Evolutionary conservation across 2,888 invertebrate species (phyloP), one percentile per base, ranked within the genome.

Genomic region (Dryadula phaetusa): DNA sequence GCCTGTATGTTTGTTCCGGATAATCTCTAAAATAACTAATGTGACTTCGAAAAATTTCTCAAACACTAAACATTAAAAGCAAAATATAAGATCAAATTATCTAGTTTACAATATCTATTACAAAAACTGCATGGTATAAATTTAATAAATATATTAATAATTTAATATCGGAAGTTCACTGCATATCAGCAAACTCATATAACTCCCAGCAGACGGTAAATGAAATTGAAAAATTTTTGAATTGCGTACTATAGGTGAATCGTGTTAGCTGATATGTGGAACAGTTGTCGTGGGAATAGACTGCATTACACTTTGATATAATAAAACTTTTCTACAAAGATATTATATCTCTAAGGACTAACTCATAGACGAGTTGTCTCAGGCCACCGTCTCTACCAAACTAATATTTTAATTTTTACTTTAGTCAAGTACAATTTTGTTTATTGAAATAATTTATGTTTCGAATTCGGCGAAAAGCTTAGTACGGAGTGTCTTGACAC

Each of bases 211-310:
- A 14, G 47, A 25, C 7, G 22, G 47, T 49, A 25, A 25, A 49
- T 22, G 52, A 52, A 52, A 52, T 52, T 52, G 52, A 52, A 52
- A 52, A 32, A 32, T 16, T 28, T 28, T 28, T 10, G 28, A 52
- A 32, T 52, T 52, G 52, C 52, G n/a, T 28, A 52, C 52, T 28
- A 52, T 28, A 52, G 28, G 28, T 52, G 52, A 12, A 52, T 28
- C 28, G 1, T 32, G 28, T 10, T 10, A 28, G 4, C n/a, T 28
- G 16, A 28, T n/a, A 52, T 52, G 32, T 52, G 28, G 52, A 32
- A 16, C 52, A 52, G 52, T 16, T 52, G 16, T 52, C 52, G 4
- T 28, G 52, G 52, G 52, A 52, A 28, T 52, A 28, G 16, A 52
- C n/a, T 28, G 52, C 28, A 49, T 28, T n/a, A 14, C 47, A 52